Evolutionary conservation across 2,888 invertebrate genomes (phyloP).

Genomic region (Tipula vernalis): DNA sequence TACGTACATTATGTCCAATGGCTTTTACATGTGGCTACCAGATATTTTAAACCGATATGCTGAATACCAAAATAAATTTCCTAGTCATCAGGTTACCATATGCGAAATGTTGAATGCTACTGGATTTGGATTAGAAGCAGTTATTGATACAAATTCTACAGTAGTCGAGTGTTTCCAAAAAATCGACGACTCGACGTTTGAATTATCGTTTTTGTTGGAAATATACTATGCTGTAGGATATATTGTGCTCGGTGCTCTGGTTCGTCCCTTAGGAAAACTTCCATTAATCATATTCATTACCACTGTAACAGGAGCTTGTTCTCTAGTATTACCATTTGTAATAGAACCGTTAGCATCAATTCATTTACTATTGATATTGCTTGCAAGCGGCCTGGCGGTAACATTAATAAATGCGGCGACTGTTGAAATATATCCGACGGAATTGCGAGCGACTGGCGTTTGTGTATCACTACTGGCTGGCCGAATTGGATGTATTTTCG

Average conservation of each 20-base stretch:
- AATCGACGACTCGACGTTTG: slow-evolving; percentile 25
- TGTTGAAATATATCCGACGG: slow-evolving; percentile 30
- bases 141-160: neutral
- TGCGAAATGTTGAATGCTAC: slow-evolving; percentile 24
- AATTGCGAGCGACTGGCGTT: slow-evolving; percentile 38
- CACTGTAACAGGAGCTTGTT: slow-evolving; percentile 15
- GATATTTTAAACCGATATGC: slow-evolving; percentile 29
- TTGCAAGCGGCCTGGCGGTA: slow-evolving; percentile 25
- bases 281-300: slow-evolving; percentile 20
- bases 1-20: slow-evolving; percentile 27
- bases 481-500: slow-evolving; percentile 37
- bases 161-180: slow-evolving; percentile 20
- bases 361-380: slow-evolving; percentile 23
- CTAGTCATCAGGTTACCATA: slow-evolving; percentile 23
- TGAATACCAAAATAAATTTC: slow-evolving; percentile 23
- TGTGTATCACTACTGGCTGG: slow-evolving; percentile 41
- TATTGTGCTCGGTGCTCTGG: slow-evolving; percentile 24
- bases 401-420: slow-evolving; percentile 28
- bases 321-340: slow-evolving; percentile 19
- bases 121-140: neutral
- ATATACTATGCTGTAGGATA: slow-evolving; percentile 25
- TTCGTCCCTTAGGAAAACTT: slow-evolving; percentile 24
- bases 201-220: slow-evolving; percentile 25
- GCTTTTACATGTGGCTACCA: slow-evolving; percentile 32
- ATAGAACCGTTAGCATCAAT: slow-evolving; percentile 22